Base-by-base conservation (phyloP, 2,888 invertebrate species). In the Pachydiplax longipennis region DNA sequence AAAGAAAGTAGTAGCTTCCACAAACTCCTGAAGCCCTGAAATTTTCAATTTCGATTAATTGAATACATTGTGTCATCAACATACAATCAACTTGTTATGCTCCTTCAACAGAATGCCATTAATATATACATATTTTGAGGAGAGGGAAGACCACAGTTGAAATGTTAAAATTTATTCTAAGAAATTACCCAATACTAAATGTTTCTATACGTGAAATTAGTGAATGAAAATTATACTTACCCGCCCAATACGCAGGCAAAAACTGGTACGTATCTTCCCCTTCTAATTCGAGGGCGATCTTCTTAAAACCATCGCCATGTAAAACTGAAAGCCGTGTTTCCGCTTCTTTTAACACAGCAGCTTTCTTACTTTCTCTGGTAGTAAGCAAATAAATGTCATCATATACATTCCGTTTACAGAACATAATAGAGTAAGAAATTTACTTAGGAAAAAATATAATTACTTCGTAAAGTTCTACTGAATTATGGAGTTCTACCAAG, bases 1-100 rank as follows among this genome's bases (percentile, higher is more conserved):
- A 93, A 96, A 96, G 92, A 98, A 97, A 8, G 97, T 96, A 87
- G 96, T 94, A 0, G 98, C 98, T 94, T 99, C 98, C 90, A 98
- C 95, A 92, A 97, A 98, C 94, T 99, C 98, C 93, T 98, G 97
- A 15, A 95, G 92, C 65, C 95, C 95, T 95, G 91, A 31, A 92
- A 91, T 91, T 61, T 91, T 13, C 13, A 82, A 44, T 48, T 40
- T 0, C 48, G 10, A 25, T 31, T 40, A 15, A 3, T 82, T 15
- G 13, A 37, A n/a, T 82, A 25, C 53, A 18, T 1, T 4, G 53
- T 53, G 18, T 48, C 1, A 53, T 53, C 0, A 2, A 53, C 1
- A 53, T 3, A 18, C 3, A 18, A 53, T 53, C 53, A 53, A 53
- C 15, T 18, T 18, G 1, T 18, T 18, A 18, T 53, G 18, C 53